Evolutionary conservation across 2,888 invertebrate genomes (phyloP).

Genomic region (Caenorhabditis sulstoni): DNA sequence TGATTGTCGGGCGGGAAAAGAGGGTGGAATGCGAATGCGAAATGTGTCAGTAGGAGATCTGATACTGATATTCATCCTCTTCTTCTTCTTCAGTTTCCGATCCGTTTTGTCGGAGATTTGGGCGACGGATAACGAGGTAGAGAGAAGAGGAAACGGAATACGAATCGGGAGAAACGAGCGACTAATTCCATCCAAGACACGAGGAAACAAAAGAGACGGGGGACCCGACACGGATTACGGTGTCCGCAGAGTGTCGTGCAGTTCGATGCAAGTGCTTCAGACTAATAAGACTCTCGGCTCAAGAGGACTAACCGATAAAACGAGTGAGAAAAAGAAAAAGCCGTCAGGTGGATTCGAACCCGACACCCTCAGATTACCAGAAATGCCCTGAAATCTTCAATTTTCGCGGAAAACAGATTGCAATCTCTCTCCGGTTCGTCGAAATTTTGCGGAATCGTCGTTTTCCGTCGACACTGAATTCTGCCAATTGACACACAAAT

Average conservation of each 20-base stretch:
- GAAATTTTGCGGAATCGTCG: too few species aligned
- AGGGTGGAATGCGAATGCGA: constrained; percentile 5
- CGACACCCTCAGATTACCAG: too few species aligned
- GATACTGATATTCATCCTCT: constrained; percentile 42
- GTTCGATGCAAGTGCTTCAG: neutral
- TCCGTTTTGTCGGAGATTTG: constrained; percentile 45
- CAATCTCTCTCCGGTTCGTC: neutral
- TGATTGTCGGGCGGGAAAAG: too few species aligned
- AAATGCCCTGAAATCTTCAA: neutral
- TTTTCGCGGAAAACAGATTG: too few species aligned
- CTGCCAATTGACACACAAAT: too few species aligned
- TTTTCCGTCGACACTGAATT: too few species aligned
- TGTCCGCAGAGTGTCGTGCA: neutral
- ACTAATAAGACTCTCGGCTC: too few species aligned
- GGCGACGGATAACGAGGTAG: constrained; percentile 45
- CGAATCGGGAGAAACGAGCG: neutral
- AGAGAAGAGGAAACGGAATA: constrained; percentile 2
- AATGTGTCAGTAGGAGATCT: constrained; percentile 24
- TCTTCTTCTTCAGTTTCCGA: constrained; percentile 6
- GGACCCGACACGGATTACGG: neutral
- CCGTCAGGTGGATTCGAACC: too few species aligned
- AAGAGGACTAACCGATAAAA: too few species aligned
- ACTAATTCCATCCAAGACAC: constrained; percentile 33
- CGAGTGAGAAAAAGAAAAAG: too few species aligned
- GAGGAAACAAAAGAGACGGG: too few species aligned